A percentile compares a stretch with the other conserved stretches of the same genome.
Conservation (phyloP, 1,140 invertebrate genomes). For the Drosophila azteca region DNA sequence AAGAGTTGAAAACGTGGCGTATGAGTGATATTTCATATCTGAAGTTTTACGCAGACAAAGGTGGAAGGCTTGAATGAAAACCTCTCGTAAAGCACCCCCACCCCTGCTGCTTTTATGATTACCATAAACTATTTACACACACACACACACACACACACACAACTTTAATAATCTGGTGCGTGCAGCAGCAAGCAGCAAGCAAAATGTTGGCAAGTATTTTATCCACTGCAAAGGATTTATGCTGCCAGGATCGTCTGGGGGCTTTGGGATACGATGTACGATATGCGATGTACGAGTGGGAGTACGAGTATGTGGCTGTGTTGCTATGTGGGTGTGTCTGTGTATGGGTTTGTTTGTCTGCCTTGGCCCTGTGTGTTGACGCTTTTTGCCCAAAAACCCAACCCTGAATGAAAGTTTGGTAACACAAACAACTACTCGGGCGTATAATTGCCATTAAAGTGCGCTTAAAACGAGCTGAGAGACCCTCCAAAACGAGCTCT, state of each 20-base stretch:
- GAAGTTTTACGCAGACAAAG: constrained; percentile 40
- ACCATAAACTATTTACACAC: constrained; percentile 78
- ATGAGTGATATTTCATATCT: constrained; percentile 79
- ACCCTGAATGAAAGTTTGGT: constrained; percentile 42
- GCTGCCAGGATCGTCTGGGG: constrained; percentile 20
- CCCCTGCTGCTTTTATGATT: constrained; percentile 49
- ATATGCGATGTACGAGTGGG: too few species aligned
- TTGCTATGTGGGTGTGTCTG: too few species aligned
- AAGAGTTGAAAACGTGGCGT: constrained; percentile 48
- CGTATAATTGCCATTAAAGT: constrained; percentile 77
- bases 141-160: constrained; percentile 53
- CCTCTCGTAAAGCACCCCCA: constrained; percentile 39
- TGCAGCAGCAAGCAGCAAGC: constrained; percentile 33
- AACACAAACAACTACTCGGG: constrained; percentile 62
- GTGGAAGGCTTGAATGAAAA: neutral
- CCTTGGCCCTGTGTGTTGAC: constrained; percentile 35
- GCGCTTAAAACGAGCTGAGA: constrained; percentile 63
- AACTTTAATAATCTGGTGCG: constrained; percentile 67
- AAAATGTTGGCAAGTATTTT: constrained; percentile 58
- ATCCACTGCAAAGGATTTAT: constrained; percentile 68
- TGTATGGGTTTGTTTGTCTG: constrained; percentile 32
- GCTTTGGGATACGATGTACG: neutral
- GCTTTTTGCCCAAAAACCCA: constrained; percentile 22
- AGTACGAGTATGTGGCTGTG: too few species aligned
- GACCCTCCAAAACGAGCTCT: constrained; percentile 34